Conservation (phyloP, 2,797 vertebrate species). For the Pantherophis alleghaniensis region DNA sequence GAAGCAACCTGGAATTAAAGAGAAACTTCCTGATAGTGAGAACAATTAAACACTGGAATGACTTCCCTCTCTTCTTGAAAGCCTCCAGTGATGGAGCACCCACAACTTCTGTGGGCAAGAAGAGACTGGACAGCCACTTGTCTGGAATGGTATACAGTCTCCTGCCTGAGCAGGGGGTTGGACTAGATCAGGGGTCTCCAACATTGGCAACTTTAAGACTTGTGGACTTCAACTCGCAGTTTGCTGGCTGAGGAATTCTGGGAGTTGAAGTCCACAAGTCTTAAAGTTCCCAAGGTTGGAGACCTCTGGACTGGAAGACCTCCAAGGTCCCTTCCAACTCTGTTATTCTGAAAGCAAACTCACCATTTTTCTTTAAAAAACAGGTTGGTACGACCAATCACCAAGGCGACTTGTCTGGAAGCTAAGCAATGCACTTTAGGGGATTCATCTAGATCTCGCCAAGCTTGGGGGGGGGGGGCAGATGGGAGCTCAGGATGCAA, state of each 20-base stretch:
- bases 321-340: background rate
- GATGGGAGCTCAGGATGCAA: background rate
- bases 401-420: background rate
- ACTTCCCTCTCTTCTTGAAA: background rate
- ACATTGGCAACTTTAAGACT: too few species aligned
- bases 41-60: too few species aligned
- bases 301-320: background rate
- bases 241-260: too few species aligned
- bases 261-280: too few species aligned
- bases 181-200: background rate
- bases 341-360: background rate
- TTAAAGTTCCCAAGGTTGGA: too few species aligned
- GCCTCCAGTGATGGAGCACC: too few species aligned
- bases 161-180: background rate
- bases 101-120: too few species aligned
- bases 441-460: background rate
- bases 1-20: background rate
- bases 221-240: too few species aligned
- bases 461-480: background rate
- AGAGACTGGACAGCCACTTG: background rate
- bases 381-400: too few species aligned
- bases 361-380: background rate
- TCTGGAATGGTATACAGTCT: background rate
- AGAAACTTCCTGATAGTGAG: background rate
- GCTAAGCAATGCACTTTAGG: background rate